These are phyloP conservation scores for Cosmorhoe ocellata DNA, from an alignment of 2,888 invertebrate genomes.

Conservation along the genomic window DNA sequence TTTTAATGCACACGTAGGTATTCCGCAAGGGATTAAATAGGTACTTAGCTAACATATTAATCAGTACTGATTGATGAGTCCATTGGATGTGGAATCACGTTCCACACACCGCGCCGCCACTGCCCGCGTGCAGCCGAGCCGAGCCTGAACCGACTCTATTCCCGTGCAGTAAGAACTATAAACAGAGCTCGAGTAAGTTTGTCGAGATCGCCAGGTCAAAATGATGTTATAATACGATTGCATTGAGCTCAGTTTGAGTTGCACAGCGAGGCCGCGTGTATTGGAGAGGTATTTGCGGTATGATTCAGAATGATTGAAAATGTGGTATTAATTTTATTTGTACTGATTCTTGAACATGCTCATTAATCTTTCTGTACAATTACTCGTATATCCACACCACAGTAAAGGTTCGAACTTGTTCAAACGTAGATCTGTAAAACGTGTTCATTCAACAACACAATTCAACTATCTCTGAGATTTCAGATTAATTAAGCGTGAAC, in stretches of 20 bases:
- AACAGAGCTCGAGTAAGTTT: neutral
- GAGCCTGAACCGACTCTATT: slow-evolving; percentile 4
- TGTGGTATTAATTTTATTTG: slow-evolving; percentile 11
- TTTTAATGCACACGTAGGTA: no score
- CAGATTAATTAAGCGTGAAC: no score
- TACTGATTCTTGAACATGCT: slow-evolving; percentile 6
- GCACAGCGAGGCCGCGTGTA: neutral
- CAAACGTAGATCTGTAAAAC: no score
- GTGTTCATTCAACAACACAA: no score
- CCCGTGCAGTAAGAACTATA: neutral
- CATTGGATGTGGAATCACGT: slow-evolving; percentile 26
- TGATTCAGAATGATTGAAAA: slow-evolving; percentile 11
- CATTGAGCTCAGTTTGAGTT: slow-evolving; percentile 6
- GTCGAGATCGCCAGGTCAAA: slow-evolving; percentile 1
- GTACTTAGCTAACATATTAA: slow-evolving; percentile 35
- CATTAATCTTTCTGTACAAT: neutral
- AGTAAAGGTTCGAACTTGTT: no score
- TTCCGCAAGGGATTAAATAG: neutral
- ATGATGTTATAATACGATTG: slow-evolving; percentile 8
- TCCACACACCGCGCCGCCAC: slow-evolving; percentile 12
- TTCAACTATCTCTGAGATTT: no score
- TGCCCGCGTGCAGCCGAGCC: no score
- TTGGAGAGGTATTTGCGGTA: neutral
- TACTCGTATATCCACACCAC: neutral
- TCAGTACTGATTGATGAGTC: slow-evolving; percentile 41